These are phyloP conservation scores for Chaenogobius annularis DNA, from an alignment of 2,113 vertebrate species.

Conservation along the genomic window DNA sequence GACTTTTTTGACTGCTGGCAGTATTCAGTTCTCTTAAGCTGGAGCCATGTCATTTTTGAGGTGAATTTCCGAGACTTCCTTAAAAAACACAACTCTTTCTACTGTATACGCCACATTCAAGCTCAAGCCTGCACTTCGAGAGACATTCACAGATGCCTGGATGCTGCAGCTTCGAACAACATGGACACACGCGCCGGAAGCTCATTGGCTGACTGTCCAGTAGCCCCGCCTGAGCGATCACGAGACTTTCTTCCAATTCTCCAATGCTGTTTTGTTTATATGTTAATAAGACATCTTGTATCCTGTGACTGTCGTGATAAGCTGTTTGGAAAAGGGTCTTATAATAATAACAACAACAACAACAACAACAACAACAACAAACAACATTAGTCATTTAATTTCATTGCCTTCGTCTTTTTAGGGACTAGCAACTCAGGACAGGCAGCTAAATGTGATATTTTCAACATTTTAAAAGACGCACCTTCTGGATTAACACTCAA, in stretches of 20 bases:
- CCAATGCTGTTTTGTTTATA: constrained; percentile 53
- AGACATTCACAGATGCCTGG: constrained; percentile 36
- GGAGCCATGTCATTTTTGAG: constrained; percentile 26
- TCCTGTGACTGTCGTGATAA: constrained; percentile 62
- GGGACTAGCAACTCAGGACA: constrained; percentile 63
- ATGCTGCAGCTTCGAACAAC: constrained; percentile 38
- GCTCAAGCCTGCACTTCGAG: constrained; percentile 40
- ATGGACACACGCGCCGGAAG: constrained; percentile 11
- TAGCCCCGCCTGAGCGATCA: constrained; percentile 25
- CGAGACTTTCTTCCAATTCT: constrained; percentile 58
- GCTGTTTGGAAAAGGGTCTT: constrained; percentile 39
- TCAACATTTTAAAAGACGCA: constrained; percentile 50
- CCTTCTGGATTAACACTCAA: constrained; percentile 49
- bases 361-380: too few relatives aligned
- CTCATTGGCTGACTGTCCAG: constrained; percentile 17
- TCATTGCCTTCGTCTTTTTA: constrained; percentile 53
- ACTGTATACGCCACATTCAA: constrained; percentile 33
- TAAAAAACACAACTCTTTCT: constrained; percentile 36
- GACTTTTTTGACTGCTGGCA: constrained; percentile 66
- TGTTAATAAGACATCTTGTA: constrained; percentile 70
- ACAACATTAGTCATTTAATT: constrained; percentile 57
- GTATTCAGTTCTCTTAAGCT: constrained; percentile 57
- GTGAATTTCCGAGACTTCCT: constrained; percentile 31
- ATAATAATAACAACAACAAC: constrained; percentile 20
- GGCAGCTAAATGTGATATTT: constrained; percentile 67